Conservation (phyloP, 2,113 vertebrate genomes). For the Seriola rivoliana region DNA sequence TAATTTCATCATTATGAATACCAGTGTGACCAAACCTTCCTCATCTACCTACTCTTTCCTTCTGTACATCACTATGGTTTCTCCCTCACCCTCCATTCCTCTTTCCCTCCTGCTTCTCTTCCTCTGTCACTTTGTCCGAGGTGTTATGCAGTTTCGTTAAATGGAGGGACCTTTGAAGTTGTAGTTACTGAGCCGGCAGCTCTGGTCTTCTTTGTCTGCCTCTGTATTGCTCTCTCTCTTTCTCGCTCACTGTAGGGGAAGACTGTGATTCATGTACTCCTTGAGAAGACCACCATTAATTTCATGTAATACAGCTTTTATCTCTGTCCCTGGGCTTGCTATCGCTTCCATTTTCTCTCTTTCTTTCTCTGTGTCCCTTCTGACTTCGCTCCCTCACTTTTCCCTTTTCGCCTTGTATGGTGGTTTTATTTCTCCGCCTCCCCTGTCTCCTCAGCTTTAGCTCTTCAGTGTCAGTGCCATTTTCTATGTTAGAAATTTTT, state of each 20-base stretch:
- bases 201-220: constrained; percentile 93
- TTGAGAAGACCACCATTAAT: constrained; percentile 96
- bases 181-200: constrained; percentile 93
- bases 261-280: constrained; percentile 97
- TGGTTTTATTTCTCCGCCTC: constrained; percentile 5
- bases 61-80: neutral
- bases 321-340: constrained; percentile 91
- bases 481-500: neutral
- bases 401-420: neutral
- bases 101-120: constrained; percentile 84
- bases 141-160: constrained; percentile 89
- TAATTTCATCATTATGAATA: neutral
- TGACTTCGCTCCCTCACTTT: constrained; percentile 31
- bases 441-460: constrained; percentile 11
- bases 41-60: constrained; percentile 50
- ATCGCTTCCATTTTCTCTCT: constrained; percentile 82
- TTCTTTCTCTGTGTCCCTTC: constrained; percentile 48
- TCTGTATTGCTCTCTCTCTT: constrained; percentile 81
- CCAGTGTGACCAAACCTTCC: neutral
- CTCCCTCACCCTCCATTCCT: constrained; percentile 79
- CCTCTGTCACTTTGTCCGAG: constrained; percentile 89
- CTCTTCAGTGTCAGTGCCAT: neutral
- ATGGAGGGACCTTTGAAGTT: constrained; percentile 94
- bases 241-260: constrained; percentile 88
- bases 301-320: constrained; percentile 99